Evolutionary conservation across 2,797 vertebrate genomes (phyloP), one percentile per base, ranked within the genome.

Genomic region (Phalloptychus januarius): DNA sequence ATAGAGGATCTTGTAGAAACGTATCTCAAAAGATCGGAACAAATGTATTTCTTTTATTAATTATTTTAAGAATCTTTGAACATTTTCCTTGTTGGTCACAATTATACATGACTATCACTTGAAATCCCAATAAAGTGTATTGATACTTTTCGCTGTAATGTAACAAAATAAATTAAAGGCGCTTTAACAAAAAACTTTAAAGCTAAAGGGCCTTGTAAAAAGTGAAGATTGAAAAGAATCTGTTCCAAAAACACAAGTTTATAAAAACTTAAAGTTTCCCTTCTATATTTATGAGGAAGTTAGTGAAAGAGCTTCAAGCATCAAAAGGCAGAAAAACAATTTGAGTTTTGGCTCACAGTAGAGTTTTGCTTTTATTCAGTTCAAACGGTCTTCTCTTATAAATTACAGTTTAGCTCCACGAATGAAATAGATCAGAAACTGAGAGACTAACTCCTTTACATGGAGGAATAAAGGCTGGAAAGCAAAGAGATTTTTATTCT

Each of bases 271-370:
- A 40, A 67, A 40, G 36, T 40, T 67, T 38, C 10, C n/a, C 7
- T 67, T 23, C 63, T 67, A 25, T 11, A 5, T 40, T 23, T 67
- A 67, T 67, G 36, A 40, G 63, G 20, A 69, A 69, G 23, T 25
- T 25, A 25, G 20, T 12, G 7, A 42, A 69, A 25, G 65, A 67
- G 18, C 33, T 40, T 20, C 18, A 67, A 67, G 23, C 20, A 11
- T 67, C 36, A 40, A 67, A 23, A 67, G 7, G 18, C 36, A 40
- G 16, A 63, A 31, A 58, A 85, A 72, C 46, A 11, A 78, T 54
- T 36, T 13, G 2, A 31, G 65, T 4, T 46, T 46, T 61, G 45
- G 52, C 74, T 25, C 52, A 85, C 15, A 54, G 44, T 45, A 71
- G 36, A 40, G 5, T 13, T 74, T 70, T 50, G 70, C 76, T 13